Conservation (phyloP, 2,888 invertebrate genomes). For the Epsilonema sp. region DNA sequence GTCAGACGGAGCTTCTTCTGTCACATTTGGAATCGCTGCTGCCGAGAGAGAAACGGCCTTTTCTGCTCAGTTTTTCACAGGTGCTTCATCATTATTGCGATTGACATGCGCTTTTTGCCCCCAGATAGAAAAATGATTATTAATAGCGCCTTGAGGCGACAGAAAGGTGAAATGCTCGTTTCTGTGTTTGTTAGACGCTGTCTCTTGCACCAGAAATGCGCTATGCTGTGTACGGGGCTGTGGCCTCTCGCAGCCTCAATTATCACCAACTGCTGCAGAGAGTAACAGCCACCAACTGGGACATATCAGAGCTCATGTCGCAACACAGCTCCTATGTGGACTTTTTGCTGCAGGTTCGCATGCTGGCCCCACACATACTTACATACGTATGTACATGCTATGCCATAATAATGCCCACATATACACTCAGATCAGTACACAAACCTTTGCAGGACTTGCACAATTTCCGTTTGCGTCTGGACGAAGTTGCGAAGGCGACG, state of each 20-base stretch:
- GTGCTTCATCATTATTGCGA: too few relatives aligned
- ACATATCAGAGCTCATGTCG: conserved; percentile 56
- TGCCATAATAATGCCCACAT: too few relatives aligned
- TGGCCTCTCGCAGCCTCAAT: conserved; percentile 58
- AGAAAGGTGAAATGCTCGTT: not conserved
- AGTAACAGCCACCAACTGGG: conserved; percentile 82
- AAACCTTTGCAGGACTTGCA: conserved; percentile 15
- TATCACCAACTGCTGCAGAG: conserved; percentile 50
- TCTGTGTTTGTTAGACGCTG: conserved; percentile 40
- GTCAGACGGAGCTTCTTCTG: conserved; percentile 62
- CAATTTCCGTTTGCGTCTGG: conserved; percentile 13
- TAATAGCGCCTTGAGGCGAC: not conserved
- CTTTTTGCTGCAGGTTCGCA: conserved; percentile 27
- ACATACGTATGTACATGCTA: too few relatives aligned
- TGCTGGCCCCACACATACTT: not conserved
- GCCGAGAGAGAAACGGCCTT: conserved; percentile 41
- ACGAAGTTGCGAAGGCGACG: conserved; percentile 1
- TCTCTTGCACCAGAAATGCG: conserved; percentile 51
- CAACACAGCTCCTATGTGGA: conserved; percentile 70
- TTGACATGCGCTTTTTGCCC: conserved; percentile 35
- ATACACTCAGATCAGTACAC: not conserved
- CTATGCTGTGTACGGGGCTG: conserved; percentile 65
- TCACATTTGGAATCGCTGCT: conserved; percentile 65
- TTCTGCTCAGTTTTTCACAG: too few relatives aligned
- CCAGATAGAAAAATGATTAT: conserved; percentile 24